A percentile compares a stretch with the other conserved stretches of the same genome.
Conservation (phyloP, 1,140 invertebrate species). For the Nephila pilipes region DNA sequence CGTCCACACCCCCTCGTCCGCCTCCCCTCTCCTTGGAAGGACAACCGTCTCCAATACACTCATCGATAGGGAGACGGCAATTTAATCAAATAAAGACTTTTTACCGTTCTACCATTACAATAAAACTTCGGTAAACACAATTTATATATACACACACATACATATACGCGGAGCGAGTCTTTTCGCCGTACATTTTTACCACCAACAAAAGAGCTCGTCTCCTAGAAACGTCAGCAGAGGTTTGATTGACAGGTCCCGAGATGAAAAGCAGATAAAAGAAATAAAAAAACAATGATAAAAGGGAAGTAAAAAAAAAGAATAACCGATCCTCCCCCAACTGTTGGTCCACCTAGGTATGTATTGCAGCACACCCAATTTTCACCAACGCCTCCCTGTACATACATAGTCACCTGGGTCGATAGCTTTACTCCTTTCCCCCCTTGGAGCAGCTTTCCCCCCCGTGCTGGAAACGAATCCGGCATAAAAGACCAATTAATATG, state of each 20-base stretch:
- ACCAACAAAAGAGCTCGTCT: conserved; percentile 43
- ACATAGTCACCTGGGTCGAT: conserved; percentile 63
- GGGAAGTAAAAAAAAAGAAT: conserved; percentile 13
- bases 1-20: neutral
- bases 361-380: conserved; percentile 73
- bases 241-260: conserved; percentile 64
- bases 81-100: conserved; percentile 72
- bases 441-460: neutral
- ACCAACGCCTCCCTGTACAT: conserved; percentile 64
- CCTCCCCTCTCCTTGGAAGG: neutral
- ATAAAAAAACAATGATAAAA: neutral
- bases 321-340: conserved; percentile 36
- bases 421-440: conserved; percentile 21
- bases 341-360: conserved; percentile 68
- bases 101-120: conserved; percentile 40
- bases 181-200: conserved; percentile 20
- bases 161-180: neutral
- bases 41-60: neutral
- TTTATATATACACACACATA: neutral
- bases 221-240: conserved; percentile 44
- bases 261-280: conserved; percentile 35
- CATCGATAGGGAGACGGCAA: neutral
- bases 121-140: conserved; percentile 73
- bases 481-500: conserved; percentile 75
- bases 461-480: conserved; percentile 25